Conservation (phyloP, 2,888 invertebrate genomes). For the Rhamnusium bicolor region DNA sequence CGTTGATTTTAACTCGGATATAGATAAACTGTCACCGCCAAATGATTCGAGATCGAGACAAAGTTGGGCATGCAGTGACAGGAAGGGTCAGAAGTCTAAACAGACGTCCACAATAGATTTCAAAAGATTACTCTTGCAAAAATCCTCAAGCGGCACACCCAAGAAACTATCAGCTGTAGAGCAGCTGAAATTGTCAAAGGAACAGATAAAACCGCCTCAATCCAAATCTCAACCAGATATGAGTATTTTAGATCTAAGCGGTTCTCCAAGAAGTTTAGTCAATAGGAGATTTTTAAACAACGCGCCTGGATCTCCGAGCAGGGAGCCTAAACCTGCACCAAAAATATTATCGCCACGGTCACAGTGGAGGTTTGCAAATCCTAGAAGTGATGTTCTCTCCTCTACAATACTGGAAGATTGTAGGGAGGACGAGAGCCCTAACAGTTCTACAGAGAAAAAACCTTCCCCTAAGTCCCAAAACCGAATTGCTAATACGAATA, state of each 20-base stretch:
- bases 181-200: conserved; percentile 80
- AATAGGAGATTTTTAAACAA: conserved; percentile 74
- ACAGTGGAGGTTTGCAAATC: conserved; percentile 82
- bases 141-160: conserved; percentile 75
- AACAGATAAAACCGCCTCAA: conserved; percentile 68
- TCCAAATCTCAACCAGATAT: conserved; percentile 67
- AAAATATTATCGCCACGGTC: conserved; percentile 82
- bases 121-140: conserved; percentile 86
- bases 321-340: conserved; percentile 62
- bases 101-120: conserved; percentile 89
- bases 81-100: conserved; percentile 73
- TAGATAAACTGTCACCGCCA: conserved; percentile 65
- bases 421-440: conserved; percentile 83
- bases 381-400: conserved; percentile 87
- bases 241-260: conserved; percentile 80
- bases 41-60: conserved; percentile 68
- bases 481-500: conserved; percentile 14
- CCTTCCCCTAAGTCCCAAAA: conserved; percentile 13
- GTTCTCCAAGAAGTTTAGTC: conserved; percentile 81
- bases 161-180: conserved; percentile 85
- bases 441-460: conserved; percentile 75
- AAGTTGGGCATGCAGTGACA: conserved; percentile 77
- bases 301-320: conserved; percentile 74
- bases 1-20: conserved; percentile 66
- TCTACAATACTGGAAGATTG: conserved; percentile 90